A percentile compares a stretch with the other conserved stretches of the same genome.
phyloP scores from a whole-genome alignment of 1,140 invertebrate species.

The Drosophila nikananu region DNA sequence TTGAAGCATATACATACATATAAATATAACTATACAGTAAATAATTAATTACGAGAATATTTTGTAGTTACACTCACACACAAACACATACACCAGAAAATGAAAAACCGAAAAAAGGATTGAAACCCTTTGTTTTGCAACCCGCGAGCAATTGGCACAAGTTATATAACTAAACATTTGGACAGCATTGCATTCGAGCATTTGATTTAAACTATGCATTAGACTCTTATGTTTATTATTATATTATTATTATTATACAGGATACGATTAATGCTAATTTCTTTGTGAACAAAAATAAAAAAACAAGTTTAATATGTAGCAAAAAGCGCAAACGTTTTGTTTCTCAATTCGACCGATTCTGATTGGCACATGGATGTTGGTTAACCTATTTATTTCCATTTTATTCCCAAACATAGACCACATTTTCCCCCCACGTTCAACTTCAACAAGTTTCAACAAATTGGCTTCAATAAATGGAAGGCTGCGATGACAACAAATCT shows the following conservation, averaged over 20 bases:
- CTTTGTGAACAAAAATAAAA: slow-evolving; percentile 76
- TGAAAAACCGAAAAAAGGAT: slow-evolving; percentile 20
- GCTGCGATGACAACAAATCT: slow-evolving; percentile 79
- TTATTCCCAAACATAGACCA: not conserved
- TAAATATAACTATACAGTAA: slow-evolving; percentile 69
- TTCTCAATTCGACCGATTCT: slow-evolving; percentile 48
- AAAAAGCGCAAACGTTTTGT: slow-evolving; percentile 60
- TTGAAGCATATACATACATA: slow-evolving; percentile 54
- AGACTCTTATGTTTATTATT: slow-evolving; percentile 78
- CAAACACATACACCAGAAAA: slow-evolving; percentile 23
- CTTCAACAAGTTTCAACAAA: slow-evolving; percentile 68
- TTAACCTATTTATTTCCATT: slow-evolving; percentile 21
- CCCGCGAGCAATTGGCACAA: slow-evolving; percentile 76
- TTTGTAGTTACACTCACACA: slow-evolving; percentile 67
- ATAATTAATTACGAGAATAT: slow-evolving; percentile 70
- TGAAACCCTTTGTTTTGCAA: slow-evolving; percentile 69
- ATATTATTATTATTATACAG: slow-evolving; percentile 53
- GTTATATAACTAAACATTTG: slow-evolving; percentile 59
- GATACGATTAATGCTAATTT: slow-evolving; percentile 80
- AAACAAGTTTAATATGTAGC: slow-evolving; percentile 76
- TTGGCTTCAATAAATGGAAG: slow-evolving; percentile 80
- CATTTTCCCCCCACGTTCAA: slow-evolving; percentile 23
- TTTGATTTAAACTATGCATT: slow-evolving; percentile 78
- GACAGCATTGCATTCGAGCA: slow-evolving; percentile 78
- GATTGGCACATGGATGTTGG: slow-evolving; percentile 22